Evolutionary conservation across 2,113 vertebrate genomes (phyloP), one percentile per base, ranked within the genome.

Genomic region (Galemys pyrenaicus): DNA sequence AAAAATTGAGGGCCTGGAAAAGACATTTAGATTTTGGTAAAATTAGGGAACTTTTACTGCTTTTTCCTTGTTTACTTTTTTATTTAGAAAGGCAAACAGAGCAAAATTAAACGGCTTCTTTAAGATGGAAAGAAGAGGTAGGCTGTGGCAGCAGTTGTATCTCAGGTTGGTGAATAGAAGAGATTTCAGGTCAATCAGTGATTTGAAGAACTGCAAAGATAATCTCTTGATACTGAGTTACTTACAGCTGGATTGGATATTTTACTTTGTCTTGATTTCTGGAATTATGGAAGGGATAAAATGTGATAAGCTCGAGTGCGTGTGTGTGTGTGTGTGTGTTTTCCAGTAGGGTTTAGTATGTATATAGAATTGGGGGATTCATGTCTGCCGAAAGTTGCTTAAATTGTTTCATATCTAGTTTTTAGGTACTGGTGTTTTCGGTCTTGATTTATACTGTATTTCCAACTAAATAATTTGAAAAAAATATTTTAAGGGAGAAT

Each of bases 401-500:
- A 77, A 88, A 67, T 91, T 77, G 87, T 54, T 19, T 39, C 64
- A 22, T 82, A 28, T 22, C 68, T 96, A 58, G 9, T 88, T 91
- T 83, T 92, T 56, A 96, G 60, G 68, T 78, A 60, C 35, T 56
- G 56, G 60, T 8, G 3, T 82, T 24, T 19, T 70, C 56, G 75
- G 28, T 30, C 35, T 95, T 94, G 64, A 86, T 87, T 95, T 96
- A 78, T 32, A 85, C 30, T 95, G 81, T 60, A 74, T 92, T 95
- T 56, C 54, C 74, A 88, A 78, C 73, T 62, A 78, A 93, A 79
- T 86, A 82, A 81, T 51, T 51, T 51, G n/a, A n/a, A n/a, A n/a
- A n/a, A n/a, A n/a, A 44, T 6, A 44, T 44, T 80, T 78, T 79
- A 56, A 67, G 81, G 74, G 71, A 89, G 78, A 94, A 35, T 88